phyloP scores from a whole-genome alignment of 2,888 invertebrate genomes.

The Pristionchus mayeri region DNA sequence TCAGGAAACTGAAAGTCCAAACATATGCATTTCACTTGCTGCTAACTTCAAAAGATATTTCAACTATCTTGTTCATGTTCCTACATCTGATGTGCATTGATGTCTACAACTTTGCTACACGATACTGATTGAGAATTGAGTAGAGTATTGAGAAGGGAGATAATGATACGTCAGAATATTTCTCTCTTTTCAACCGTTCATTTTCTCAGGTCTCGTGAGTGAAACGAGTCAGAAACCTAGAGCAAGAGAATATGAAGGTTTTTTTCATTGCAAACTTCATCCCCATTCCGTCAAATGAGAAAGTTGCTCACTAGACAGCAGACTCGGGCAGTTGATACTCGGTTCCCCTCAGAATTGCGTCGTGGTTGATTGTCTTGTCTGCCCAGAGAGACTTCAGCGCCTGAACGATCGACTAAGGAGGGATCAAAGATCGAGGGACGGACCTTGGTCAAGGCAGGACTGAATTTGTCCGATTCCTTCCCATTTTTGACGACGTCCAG shows the following conservation, averaged over 20 bases:
- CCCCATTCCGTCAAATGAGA: too few species aligned
- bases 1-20: constrained; percentile 71
- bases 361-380: constrained; percentile 63
- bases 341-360: constrained; percentile 65
- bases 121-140: too few species aligned
- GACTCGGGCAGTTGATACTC: constrained; percentile 75
- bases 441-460: constrained; percentile 63
- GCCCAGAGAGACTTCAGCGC: constrained; percentile 68
- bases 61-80: too few species aligned
- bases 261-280: too few species aligned
- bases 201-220: too few species aligned
- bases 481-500: constrained; percentile 72
- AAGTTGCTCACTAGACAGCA: constrained; percentile 72
- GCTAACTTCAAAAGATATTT: too few species aligned
- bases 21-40: too few species aligned
- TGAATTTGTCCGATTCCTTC: constrained; percentile 72
- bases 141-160: neutral
- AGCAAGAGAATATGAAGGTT: too few species aligned
- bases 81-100: too few species aligned
- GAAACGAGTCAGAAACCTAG: too few species aligned
- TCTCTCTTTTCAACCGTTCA: neutral
- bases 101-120: too few species aligned
- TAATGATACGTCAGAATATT: neutral
- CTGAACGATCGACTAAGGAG: neutral
- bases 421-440: neutral